Conservation (phyloP, 2,888 invertebrate genomes). For the Habrosyne pyritoides region DNA sequence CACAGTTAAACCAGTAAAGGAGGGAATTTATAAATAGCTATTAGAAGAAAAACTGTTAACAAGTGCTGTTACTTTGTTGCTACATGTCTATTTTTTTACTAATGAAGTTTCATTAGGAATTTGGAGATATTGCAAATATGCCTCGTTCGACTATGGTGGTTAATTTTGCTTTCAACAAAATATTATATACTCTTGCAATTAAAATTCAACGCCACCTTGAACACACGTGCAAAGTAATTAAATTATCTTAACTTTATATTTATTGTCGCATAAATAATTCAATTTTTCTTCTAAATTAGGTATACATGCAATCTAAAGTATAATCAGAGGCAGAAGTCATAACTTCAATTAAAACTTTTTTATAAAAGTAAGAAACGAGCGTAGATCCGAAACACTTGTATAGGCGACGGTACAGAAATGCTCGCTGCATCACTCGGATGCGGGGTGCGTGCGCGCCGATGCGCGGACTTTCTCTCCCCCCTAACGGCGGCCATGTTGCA, state of each 20-base stretch:
- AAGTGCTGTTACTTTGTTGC: not conserved
- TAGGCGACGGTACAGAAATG: not conserved
- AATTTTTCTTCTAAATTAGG: not conserved
- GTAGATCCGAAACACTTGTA: not conserved
- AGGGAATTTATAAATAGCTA: conserved; percentile 3
- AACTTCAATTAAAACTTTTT: not conserved
- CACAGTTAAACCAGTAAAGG: not conserved
- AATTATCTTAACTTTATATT: not conserved
- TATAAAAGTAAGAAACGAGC: not conserved
- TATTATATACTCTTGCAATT: not conserved
- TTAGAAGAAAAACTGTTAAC: not conserved
- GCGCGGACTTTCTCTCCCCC: conserved; percentile 76
- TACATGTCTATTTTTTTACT: not conserved
- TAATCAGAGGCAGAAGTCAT: not conserved
- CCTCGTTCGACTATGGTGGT: not conserved
- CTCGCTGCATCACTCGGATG: conserved; percentile 31
- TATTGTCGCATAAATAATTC: not conserved
- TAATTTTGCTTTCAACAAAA: not conserved
- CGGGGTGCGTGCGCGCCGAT: conserved; percentile 62
- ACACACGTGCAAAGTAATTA: not conserved
- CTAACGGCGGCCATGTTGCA: conserved; percentile 58
- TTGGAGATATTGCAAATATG: not conserved
- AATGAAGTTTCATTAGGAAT: too few species aligned
- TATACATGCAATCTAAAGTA: not conserved
- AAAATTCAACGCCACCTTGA: not conserved